These are phyloP conservation scores for Propithecus deckenii DNA, from an alignment of 2,797 vertebrate genomes.

Conservation along the genomic window DNA sequence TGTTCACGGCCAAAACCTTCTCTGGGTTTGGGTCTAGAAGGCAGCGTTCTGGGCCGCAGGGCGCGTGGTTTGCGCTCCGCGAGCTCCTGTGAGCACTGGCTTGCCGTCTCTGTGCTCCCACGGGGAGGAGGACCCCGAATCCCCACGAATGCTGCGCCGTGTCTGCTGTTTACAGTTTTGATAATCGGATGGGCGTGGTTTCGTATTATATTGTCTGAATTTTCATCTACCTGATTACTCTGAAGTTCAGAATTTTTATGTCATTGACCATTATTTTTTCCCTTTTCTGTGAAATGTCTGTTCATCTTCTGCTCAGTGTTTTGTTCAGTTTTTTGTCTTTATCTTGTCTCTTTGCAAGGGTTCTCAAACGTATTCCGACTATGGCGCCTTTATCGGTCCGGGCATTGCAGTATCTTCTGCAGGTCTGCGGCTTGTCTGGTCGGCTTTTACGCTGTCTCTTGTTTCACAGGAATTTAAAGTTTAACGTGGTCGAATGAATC, in stretches of 20 bases:
- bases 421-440: not conserved
- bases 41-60: too few relatives aligned
- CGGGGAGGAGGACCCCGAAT: not conserved
- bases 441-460: fast-evolving
- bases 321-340: fast-evolving
- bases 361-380: not conserved
- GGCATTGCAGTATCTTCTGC: fast-evolving
- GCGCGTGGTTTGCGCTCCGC: not conserved
- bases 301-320: not conserved
- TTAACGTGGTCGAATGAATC: not conserved
- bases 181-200: not conserved
- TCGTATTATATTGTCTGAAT: fast-evolving
- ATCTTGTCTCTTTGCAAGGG: fast-evolving
- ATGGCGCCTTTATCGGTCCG: fast-evolving
- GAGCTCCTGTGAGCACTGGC: not conserved
- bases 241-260: not conserved
- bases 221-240: not conserved
- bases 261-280: not conserved
- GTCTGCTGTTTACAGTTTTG: not conserved
- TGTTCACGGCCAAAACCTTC: fast-evolving
- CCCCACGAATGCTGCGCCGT: too few relatives aligned
- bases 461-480: not conserved
- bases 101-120: not conserved
- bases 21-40: fast-evolving
- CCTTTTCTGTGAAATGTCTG: not conserved